phyloP scores from a whole-genome alignment of 2,888 invertebrate species.

The Cephus nigrinus region DNA sequence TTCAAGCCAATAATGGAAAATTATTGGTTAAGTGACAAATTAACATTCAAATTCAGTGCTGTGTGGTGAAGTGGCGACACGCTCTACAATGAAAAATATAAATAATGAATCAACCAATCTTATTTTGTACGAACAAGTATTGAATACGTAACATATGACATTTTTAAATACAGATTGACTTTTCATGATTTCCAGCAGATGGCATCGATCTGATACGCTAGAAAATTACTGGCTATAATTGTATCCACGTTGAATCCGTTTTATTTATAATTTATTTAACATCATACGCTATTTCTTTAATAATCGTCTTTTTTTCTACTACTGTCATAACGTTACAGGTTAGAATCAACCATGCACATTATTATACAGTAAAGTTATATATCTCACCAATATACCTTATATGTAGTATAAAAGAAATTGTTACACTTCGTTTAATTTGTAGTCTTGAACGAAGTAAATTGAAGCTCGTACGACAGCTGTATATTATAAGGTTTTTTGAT shows the following conservation, averaged over 20 bases:
- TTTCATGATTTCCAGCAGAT: background rate
- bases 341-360: background rate
- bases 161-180: background rate
- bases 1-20: background rate
- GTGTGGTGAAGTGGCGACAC: background rate
- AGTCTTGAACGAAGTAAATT: background rate
- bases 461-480: background rate
- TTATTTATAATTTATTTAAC: background rate
- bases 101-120: background rate
- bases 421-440: background rate
- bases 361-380: background rate
- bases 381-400: background rate
- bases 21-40: background rate
- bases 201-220: background rate
- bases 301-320: background rate
- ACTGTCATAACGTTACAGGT: background rate
- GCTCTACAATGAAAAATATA: background rate
- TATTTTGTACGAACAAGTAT: background rate
- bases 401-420: background rate
- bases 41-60: background rate
- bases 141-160: background rate
- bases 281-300: background rate
- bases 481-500: background rate
- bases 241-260: background rate
- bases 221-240: background rate